Base-by-base conservation (phyloP, 2,888 invertebrate species). In the Agrilus biguttatus region DNA sequence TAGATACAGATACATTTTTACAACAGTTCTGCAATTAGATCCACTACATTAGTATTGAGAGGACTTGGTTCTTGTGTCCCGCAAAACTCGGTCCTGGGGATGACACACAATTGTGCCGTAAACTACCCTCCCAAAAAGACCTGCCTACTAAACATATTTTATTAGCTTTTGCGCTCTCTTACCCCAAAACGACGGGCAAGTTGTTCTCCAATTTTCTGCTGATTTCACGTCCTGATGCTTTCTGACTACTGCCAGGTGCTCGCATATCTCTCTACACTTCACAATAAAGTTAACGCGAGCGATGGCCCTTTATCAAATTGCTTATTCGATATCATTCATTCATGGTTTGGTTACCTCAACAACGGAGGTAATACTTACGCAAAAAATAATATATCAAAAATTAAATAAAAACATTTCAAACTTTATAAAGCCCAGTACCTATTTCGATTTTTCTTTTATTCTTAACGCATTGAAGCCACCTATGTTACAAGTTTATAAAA, bases 201-300 rank as follows among this genome's bases (percentile, higher is more conserved):
- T 50, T 50, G 56, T 57, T 57, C 55, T 44, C 52, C 56, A 62
- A 63, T 63, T 63, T 63, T 63, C 62, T 58, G 60, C 56, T 57
- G 55, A 63, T 63, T 63, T 63, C 53, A 63, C 62, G 62, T 55
- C 46, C 53, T 57, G 54, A 51, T 58, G 61, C 51, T 43, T 53
- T 42, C 14, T 40, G 41, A 23, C 49, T 36, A 38, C 40, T 48
- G 51, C 62, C 62, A 61, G 62, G 61, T 63, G 62, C 49, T 55
- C 17, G 17, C 4, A 17, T 4, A 17, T 4, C 4, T 17, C 48
- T 38, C 39, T 44, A 35, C 14, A 36, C 28, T 34, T 40, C 42
- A 44, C 46, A 49, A 60, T 55, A 56, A 56, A 53, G 47, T 50
- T 47, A 47, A 49, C 56, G 55, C 57, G 57, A 57, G 57, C 54